These are phyloP conservation scores for Gastrophryne carolinensis DNA, from an alignment of 2,797 vertebrate genomes.

Conservation along the genomic window DNA sequence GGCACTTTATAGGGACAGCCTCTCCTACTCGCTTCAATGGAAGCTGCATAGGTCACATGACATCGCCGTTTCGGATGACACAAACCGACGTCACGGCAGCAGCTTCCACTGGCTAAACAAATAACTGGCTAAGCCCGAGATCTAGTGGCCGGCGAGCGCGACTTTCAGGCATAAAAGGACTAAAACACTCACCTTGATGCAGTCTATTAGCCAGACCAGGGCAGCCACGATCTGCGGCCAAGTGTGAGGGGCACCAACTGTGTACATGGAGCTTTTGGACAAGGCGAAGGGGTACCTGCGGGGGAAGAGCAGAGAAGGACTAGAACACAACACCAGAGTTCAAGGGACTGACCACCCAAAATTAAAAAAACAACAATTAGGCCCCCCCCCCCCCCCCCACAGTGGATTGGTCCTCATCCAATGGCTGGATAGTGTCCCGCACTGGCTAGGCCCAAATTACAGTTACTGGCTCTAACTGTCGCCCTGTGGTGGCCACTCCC, in stretches of 20 bases:
- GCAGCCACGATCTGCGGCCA: conserved; percentile 94
- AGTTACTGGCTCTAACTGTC: too few species aligned
- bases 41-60: too few species aligned
- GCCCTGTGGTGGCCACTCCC: too few species aligned
- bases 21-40: too few species aligned
- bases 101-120: neutral
- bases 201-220: conserved; percentile 92
- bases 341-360: too few species aligned
- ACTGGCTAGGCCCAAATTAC: too few species aligned
- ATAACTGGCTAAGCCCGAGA: neutral
- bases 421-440: too few species aligned
- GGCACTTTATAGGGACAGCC: too few species aligned
- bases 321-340: too few species aligned
- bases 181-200: conserved; percentile 77
- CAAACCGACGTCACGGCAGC: neutral
- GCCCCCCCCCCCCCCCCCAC: too few species aligned
- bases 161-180: neutral
- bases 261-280: conserved; percentile 95
- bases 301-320: neutral
- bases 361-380: too few species aligned
- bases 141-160: neutral
- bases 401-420: too few species aligned
- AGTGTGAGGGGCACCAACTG: conserved; percentile 93
- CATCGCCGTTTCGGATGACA: neutral
- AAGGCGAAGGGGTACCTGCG: conserved; percentile 89